Base-by-base conservation (phyloP, 2,888 invertebrate species). In the Oxycera nigricornis region DNA sequence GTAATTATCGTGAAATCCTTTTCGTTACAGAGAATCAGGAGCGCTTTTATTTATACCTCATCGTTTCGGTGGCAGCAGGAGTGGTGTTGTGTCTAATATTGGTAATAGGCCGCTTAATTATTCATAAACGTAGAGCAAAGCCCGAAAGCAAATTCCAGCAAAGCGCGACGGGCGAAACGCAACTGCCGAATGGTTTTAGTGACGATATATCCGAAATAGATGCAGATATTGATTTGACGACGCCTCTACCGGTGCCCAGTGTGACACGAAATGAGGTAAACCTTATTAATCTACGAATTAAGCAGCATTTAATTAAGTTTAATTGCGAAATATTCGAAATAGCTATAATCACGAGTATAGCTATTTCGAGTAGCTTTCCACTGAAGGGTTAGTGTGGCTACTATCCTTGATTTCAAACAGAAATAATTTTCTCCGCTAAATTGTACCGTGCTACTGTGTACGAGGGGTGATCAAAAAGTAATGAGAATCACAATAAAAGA, bases 171-270 rank as follows among this genome's bases (percentile, higher is more conserved):
- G 91, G 92, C 77, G 92, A 92, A 76, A 92, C 93, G 57, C 90
- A 93, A 78, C 87, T 93, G 74, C 92, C 93, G 14, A 92, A 93
- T 82, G 93, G 93, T 74, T 94, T 94, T 86, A 82, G 81, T 55
- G 94, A 94, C 86, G 94, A 94, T 84, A 92, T 94, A 85, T 94
- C 94, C 79, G 94, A 95, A 86, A 90, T 92, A 76, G 92, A 92
- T 82, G 91, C 90, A 26, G 91, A 91, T 82, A 91, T 91, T 78
- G 91, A 91, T 82, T 86, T 91, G 76, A 89, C 90, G 73, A 88
- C 89, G 35, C 88, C 90, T 62, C 86, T 89, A 74, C 89, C 90
- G 61, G 86, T 88, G 55, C 88, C 87, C 57, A 84, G 82, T 74
- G 79, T 84, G 35, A 81, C 83, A 4, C 79, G 84, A 68, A 84